phyloP scores from a whole-genome alignment of 2,888 invertebrate species.

The Entomobrya multifasciata region DNA sequence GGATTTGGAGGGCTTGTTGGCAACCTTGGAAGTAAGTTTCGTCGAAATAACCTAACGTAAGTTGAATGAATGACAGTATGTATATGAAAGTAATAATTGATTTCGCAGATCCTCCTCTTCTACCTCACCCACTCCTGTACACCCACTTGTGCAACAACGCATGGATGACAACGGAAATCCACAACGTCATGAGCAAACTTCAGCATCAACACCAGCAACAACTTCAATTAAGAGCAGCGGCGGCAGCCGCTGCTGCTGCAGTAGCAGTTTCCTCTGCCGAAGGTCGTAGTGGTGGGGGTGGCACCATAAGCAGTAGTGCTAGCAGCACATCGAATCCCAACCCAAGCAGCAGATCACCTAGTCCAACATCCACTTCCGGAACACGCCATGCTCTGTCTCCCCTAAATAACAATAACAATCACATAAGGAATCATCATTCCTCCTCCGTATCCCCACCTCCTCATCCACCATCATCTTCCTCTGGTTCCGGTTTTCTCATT shows the following conservation, averaged over 20 bases:
- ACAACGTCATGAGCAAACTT: conserved; percentile 79
- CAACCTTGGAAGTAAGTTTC: conserved; percentile 65
- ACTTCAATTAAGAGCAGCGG: conserved; percentile 68
- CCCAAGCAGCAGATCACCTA: conserved; percentile 65
- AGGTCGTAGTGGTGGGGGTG: conserved; percentile 39
- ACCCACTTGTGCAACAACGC: conserved; percentile 79
- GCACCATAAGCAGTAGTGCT: conserved; percentile 50
- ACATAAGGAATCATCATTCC: conserved; percentile 61
- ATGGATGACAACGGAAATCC: conserved; percentile 79
- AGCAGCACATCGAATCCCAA: conserved; percentile 65
- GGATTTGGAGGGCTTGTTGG: conserved; percentile 70
- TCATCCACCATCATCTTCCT: not conserved
- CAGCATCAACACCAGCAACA: conserved; percentile 78
- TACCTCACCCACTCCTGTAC: conserved; percentile 79
- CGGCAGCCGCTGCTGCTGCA: conserved; percentile 45
- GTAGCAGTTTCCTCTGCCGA: conserved; percentile 11
- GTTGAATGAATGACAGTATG: no score
- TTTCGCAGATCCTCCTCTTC: conserved; percentile 67
- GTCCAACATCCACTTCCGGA: conserved; percentile 60
- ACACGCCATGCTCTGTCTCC: conserved; percentile 60
- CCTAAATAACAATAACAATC: conserved; percentile 66
- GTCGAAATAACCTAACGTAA: no score
- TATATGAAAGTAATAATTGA: not conserved
- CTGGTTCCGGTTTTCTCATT: conserved; percentile 57
- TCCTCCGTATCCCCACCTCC: conserved; percentile 22